Base-by-base conservation (phyloP, 2,113 vertebrate genomes). In the Malurus alboscapulatus region DNA sequence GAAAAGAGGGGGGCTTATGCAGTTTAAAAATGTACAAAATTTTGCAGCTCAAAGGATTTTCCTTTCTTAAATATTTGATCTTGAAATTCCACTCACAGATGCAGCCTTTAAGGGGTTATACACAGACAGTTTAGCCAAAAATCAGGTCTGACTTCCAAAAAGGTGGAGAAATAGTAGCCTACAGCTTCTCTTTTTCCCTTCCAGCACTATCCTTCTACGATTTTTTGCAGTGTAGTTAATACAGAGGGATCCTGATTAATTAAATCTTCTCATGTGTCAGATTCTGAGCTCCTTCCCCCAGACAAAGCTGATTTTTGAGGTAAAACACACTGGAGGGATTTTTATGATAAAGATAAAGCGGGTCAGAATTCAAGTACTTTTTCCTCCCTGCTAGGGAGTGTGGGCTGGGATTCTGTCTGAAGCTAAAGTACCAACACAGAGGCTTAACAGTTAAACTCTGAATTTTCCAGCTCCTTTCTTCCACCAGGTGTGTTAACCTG, bases 1-100 rank as follows among this genome's bases (percentile, higher is more conserved):
- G 62, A 48, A 66, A 59, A 79, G 36, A 68, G 55, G 36, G 36
- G 48, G 38, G 22, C 55, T 88, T 76, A n/a, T 27, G 7, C 42
- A 62, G 67, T 85, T 90, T 30, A 47, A 90, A 93, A 92, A 83
- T 40, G 26, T 77, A 40, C 42, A 54, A 62, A 90, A 80, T 77
- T 87, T 47, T 90, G 50, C 71, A 83, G 34, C 82, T 90, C n/a
- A 77, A 93, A 90, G 63, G 83, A 80, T 86, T 88, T 93, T 83
- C 47, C 65, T 69, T 86, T 88, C 67, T 90, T 77, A 88, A 92
- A 88, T 87, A 92, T 80, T 94, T 93, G 74, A 90, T 94, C 85
- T 90, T 62, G 68, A 88, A 90, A 88, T 83, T 51, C 67, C 69
- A 22, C 47, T 90, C 9, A 4, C 51, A 96, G 83, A 90, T 91